A percentile compares a stretch with the other conserved stretches of the same genome.
phyloP scores from a whole-genome alignment of 2,113 vertebrate genomes.

The Cepphus grylle region DNA sequence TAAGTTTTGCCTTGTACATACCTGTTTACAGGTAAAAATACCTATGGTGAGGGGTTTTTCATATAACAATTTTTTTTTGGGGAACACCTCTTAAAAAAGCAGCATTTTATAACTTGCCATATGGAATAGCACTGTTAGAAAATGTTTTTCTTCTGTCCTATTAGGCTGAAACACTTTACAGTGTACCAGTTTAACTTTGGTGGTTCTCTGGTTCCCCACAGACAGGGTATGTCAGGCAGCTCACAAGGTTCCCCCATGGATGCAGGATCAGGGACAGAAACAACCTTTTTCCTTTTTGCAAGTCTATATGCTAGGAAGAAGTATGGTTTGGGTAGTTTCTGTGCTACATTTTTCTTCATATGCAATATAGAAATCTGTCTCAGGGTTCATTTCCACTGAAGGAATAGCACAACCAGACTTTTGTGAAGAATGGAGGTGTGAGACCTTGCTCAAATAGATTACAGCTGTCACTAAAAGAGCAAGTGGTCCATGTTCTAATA shows the following conservation, averaged over 20 bases:
- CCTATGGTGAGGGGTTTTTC: fast-evolving
- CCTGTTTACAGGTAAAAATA: neutral
- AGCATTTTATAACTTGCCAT: neutral
- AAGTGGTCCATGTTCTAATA: neutral
- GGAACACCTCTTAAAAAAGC: neutral
- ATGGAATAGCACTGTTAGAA: neutral
- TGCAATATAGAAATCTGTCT: neutral
- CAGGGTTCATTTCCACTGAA: neutral
- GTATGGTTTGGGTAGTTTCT: neutral
- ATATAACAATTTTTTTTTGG: neutral
- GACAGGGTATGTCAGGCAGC: neutral
- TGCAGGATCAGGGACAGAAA: neutral
- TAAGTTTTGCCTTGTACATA: neutral
- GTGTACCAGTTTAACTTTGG: neutral
- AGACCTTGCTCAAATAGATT: neutral
- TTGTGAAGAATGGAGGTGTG: neutral
- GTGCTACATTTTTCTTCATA: neutral
- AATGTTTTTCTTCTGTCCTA: neutral
- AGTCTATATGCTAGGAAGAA: neutral
- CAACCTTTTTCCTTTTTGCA: neutral
- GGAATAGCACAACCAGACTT: neutral
- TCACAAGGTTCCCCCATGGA: neutral
- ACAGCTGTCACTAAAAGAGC: neutral
- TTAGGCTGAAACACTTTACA: neutral
- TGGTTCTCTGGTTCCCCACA: neutral